These are phyloP conservation scores for Phortica magna DNA, from an alignment of 2,888 invertebrate species.

Conservation along the genomic window DNA sequence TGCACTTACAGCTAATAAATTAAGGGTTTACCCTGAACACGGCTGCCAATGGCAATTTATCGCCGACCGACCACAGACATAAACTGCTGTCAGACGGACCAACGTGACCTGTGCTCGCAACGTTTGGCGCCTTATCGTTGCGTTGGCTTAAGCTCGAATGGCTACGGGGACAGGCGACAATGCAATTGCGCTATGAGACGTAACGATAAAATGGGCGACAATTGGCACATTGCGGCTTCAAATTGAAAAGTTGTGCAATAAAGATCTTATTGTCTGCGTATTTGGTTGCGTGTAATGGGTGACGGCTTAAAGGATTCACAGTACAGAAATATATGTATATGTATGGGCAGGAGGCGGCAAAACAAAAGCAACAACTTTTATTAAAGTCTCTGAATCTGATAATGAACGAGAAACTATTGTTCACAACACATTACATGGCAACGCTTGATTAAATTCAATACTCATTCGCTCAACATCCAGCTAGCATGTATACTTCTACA, in stretches of 20 bases:
- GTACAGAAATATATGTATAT: not conserved
- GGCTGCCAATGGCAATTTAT: slow-evolving; percentile 68
- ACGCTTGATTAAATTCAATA: not conserved
- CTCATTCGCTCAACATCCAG: not conserved
- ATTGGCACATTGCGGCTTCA: slow-evolving; percentile 69
- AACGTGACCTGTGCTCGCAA: slow-evolving; percentile 44
- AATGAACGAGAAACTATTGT: not conserved
- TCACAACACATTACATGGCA: not conserved
- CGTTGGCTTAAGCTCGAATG: slow-evolving; percentile 57
- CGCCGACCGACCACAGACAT: slow-evolving; percentile 47
- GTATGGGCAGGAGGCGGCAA: too few relatives aligned
- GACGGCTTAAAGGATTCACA: slow-evolving; percentile 13
- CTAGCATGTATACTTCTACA: not conserved
- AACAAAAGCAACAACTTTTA: not conserved
- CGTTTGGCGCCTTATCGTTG: slow-evolving; percentile 64
- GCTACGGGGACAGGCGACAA: slow-evolving; percentile 34
- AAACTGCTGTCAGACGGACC: slow-evolving; percentile 33
- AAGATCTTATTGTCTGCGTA: slow-evolving; percentile 9
- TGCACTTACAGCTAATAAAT: slow-evolving; percentile 67
- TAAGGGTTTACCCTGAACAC: slow-evolving; percentile 62
- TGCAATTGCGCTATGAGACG: slow-evolving; percentile 44
- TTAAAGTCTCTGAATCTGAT: not conserved
- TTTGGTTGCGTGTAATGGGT: not conserved
- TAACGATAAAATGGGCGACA: slow-evolving; percentile 65
- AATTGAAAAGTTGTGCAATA: slow-evolving; percentile 49